Evolutionary conservation across 2,113 vertebrate species (phyloP), one percentile per base, ranked within the genome.

Genomic region (Centropus unirufus): DNA sequence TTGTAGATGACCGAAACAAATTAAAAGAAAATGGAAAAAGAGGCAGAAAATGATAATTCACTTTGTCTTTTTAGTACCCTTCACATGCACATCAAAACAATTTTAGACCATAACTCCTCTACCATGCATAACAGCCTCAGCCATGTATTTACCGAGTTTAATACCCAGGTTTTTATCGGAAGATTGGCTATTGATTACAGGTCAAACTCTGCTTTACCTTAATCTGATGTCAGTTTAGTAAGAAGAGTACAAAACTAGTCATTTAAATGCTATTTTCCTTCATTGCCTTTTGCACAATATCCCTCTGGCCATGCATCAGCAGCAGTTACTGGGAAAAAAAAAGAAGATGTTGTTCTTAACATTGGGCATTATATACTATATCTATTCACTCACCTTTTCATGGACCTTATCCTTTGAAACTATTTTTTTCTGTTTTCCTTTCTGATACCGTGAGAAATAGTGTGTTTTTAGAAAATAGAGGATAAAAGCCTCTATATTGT

Each of bases 401-500:
- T 34, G 27, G 27, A n/a, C 19, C 36, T 66, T n/a, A 27, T 7
- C 36, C 36, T 52, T 44, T 46, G 76, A 46, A 75, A 61, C 3
- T 0, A 66, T 39, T 36, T 23, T 2, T 40, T 24, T 62, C 11
- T 59, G 7, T 34, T 59, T 83, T 54, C 23, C 46, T 83, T 54
- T 20, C 46, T 78, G 39, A 17, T 27, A 40, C 34, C 34, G 46
- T 46, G 54, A 39, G 59, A 27, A 47, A 55, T 20, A 78, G 4
- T 11, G 12, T 16, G 19, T 21, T 21, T 14, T 32, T 59, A 32
- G 32, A 58, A 66, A 46, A 34, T 8, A 11, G 11, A 3, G 8
- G 11, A 6, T 4, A 15, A 27, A 34, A 30, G 4, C 6, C 6
- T 0, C 0, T 27, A 44, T 62, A 46, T 52, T 46, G 13, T 26